Conservation (phyloP, 1,140 invertebrate genomes). For the Drosophila sp. region DNA sequence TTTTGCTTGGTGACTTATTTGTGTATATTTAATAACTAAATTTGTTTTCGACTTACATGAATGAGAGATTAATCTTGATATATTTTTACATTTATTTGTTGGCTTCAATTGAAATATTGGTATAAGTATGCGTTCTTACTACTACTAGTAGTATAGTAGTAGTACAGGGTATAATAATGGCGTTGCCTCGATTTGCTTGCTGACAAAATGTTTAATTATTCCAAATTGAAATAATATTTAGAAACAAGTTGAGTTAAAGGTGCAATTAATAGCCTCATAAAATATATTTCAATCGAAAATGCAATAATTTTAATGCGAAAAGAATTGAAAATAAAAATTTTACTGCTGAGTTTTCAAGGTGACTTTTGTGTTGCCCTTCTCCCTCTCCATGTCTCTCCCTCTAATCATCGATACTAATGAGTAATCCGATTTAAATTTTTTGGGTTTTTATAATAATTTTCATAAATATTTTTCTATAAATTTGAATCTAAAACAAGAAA, state of each 20-base stretch:
- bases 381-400: neutral
- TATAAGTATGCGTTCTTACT: too few species aligned
- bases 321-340: conserved; percentile 4
- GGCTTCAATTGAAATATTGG: too few species aligned
- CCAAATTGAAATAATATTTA: conserved; percentile 12
- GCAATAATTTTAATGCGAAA: conserved; percentile 3
- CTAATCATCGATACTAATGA: neutral
- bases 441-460: neutral
- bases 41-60: too few species aligned
- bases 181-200: neutral
- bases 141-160: too few species aligned
- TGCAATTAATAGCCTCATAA: conserved; percentile 17
- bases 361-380: neutral
- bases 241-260: conserved; percentile 17
- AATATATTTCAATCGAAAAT: neutral
- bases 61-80: too few species aligned
- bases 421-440: neutral
- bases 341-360: neutral
- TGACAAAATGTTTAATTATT: conserved; percentile 49
- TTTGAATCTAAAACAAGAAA: neutral
- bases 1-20: too few species aligned
- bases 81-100: too few species aligned
- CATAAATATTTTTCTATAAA: neutral
- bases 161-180: neutral
- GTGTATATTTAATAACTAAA: too few species aligned